These are phyloP conservation scores for Saguinus midas DNA, from an alignment of 2,113 vertebrate genomes.

Conservation along the genomic window DNA sequence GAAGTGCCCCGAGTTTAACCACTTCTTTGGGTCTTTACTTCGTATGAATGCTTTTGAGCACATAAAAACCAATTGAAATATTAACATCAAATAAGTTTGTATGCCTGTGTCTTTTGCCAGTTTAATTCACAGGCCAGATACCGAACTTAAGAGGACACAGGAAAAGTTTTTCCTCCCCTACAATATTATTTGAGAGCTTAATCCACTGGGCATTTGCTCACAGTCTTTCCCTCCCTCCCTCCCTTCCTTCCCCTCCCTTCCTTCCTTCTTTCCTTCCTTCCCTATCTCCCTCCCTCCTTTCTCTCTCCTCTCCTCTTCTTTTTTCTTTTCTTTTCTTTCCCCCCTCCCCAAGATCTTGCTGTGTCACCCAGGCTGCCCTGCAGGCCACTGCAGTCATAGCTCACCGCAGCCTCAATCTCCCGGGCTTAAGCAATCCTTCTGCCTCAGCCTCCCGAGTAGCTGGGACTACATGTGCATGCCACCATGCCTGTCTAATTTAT, in stretches of 20 bases:
- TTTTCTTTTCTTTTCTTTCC: too few relatives aligned
- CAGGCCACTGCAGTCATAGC: too few relatives aligned
- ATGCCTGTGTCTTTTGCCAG: neutral
- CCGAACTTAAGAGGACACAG: neutral
- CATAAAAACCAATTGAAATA: neutral
- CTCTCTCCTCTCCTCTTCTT: too few relatives aligned
- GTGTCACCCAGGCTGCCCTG: too few relatives aligned
- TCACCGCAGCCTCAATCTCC: too few relatives aligned
- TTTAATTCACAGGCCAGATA: neutral
- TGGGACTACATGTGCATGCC: too few relatives aligned
- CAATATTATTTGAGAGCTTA: neutral
- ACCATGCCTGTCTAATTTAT: too few relatives aligned
- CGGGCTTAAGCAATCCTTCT: too few relatives aligned
- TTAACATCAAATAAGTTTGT: neutral
- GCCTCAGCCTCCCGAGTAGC: too few relatives aligned
- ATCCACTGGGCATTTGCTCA: neutral
- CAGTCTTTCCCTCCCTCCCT: neutral
- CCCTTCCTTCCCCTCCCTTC: too few relatives aligned
- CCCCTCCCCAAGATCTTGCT: too few relatives aligned
- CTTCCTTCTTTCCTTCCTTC: too few relatives aligned
- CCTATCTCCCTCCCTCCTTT: fast-evolving
- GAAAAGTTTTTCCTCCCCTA: neutral
- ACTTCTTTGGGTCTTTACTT: neutral
- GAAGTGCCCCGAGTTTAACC: neutral
- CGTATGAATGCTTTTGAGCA: neutral